Evolutionary conservation across 2,888 invertebrate species (phyloP).

Genomic region (Lithosia quadra): DNA sequence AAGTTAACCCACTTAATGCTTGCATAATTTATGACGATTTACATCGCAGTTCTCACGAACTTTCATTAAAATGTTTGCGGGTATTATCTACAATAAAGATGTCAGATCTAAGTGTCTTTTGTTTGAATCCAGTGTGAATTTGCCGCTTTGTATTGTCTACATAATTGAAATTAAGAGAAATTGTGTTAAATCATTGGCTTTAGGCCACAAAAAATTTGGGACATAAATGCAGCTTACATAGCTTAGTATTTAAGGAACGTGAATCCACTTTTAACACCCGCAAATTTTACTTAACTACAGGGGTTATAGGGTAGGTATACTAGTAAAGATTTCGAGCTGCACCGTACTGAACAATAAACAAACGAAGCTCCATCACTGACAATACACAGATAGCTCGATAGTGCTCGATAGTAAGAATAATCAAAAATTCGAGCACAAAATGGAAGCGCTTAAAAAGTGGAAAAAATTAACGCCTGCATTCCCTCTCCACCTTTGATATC

Average conservation of each 20-base stretch:
- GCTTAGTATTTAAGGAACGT: too few relatives aligned
- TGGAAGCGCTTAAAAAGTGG: background rate
- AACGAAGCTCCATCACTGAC: background rate
- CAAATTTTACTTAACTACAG: too few relatives aligned
- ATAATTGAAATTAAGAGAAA: background rate
- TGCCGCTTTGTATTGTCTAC: constrained; percentile 18
- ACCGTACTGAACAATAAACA: background rate
- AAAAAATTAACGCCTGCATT: background rate
- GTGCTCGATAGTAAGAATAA: background rate
- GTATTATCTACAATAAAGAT: background rate
- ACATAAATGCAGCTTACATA: too few relatives aligned
- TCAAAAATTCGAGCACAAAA: background rate
- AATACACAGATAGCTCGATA: background rate
- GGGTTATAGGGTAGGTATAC: too few relatives aligned
- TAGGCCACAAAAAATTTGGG: background rate
- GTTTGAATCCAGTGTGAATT: constrained; percentile 34
- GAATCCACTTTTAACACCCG: too few relatives aligned
- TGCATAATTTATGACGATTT: constrained; percentile 15
- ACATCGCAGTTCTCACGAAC: constrained; percentile 28
- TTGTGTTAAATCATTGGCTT: background rate
- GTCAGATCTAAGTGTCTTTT: constrained; percentile 25
- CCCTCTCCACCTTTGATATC: background rate
- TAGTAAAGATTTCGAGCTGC: background rate
- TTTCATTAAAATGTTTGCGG: constrained; percentile 34
- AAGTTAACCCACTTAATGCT: background rate